Evolutionary conservation across 2,113 vertebrate genomes (phyloP).

Genomic region (Cyphomyrus discorhynchus): DNA sequence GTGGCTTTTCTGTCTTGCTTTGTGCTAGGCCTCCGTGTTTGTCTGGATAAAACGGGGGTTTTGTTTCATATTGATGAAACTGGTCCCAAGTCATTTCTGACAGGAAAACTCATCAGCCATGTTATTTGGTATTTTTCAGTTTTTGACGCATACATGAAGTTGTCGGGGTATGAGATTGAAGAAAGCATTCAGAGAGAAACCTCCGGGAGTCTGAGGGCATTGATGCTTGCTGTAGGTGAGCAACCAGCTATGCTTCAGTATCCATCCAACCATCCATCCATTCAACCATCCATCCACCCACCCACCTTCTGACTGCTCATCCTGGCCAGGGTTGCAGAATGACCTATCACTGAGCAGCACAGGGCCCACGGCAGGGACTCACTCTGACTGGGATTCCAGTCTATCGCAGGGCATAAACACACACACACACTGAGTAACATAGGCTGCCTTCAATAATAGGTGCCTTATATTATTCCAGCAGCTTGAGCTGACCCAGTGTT

Average conservation of each 20-base stretch:
- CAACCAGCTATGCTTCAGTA: neutral
- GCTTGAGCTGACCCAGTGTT: neutral
- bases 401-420: neutral
- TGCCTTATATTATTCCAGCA: neutral
- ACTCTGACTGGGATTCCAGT: neutral
- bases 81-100: neutral
- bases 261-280: neutral
- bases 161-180: constrained; percentile 81
- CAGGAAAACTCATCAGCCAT: neutral
- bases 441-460: neutral
- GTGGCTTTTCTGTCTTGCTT: neutral
- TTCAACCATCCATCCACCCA: neutral
- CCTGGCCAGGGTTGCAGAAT: neutral
- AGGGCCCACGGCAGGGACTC: neutral
- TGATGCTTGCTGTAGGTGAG: constrained; percentile 86
- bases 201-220: constrained; percentile 75
- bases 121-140: constrained; percentile 56
- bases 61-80: neutral
- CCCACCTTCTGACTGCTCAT: neutral
- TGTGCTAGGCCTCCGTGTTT: neutral
- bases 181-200: constrained; percentile 85
- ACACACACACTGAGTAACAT: neutral
- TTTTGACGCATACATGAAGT: constrained; percentile 85
- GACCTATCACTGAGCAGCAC: neutral
- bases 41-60: neutral